These are phyloP conservation scores for Cryptoprocta ferox DNA, from an alignment of 2,797 vertebrate species.

Conservation along the genomic window DNA sequence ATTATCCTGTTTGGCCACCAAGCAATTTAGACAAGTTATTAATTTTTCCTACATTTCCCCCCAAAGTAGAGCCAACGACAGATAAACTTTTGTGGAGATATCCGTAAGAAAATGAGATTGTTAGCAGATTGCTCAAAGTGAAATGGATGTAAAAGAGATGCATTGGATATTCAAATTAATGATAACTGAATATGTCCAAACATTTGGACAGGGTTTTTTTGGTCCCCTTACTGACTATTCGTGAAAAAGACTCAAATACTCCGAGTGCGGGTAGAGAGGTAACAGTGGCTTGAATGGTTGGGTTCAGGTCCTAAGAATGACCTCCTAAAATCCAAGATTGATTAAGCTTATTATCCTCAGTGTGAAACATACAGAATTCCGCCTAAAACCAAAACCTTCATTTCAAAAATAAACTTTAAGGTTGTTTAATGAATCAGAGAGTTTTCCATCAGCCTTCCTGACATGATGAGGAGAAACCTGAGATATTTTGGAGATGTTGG, in stretches of 20 bases:
- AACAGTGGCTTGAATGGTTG: neutral
- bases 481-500: slow-evolving; percentile 67
- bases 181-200: neutral
- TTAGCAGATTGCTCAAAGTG: neutral
- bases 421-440: slow-evolving; percentile 61
- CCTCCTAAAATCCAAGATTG: slow-evolving; percentile 41
- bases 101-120: slow-evolving; percentile 23
- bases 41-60: neutral
- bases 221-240: neutral
- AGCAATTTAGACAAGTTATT: neutral
- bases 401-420: slow-evolving; percentile 47
- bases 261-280: neutral
- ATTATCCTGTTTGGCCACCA: neutral
- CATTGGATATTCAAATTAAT: neutral
- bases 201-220: slow-evolving; percentile 10
- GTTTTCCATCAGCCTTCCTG: slow-evolving; percentile 53
- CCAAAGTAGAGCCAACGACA: neutral
- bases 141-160: slow-evolving; percentile 14
- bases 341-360: slow-evolving; percentile 22
- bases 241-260: slow-evolving; percentile 12
- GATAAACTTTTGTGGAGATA: neutral
- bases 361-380: slow-evolving; percentile 39
- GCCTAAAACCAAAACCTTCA: slow-evolving; percentile 36
- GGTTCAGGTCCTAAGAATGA: slow-evolving; percentile 27
- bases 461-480: slow-evolving; percentile 55